Evolutionary conservation across 1,140 invertebrate species (phyloP), one percentile per base, ranked within the genome.

Genomic region (Penaeus japonicus): DNA sequence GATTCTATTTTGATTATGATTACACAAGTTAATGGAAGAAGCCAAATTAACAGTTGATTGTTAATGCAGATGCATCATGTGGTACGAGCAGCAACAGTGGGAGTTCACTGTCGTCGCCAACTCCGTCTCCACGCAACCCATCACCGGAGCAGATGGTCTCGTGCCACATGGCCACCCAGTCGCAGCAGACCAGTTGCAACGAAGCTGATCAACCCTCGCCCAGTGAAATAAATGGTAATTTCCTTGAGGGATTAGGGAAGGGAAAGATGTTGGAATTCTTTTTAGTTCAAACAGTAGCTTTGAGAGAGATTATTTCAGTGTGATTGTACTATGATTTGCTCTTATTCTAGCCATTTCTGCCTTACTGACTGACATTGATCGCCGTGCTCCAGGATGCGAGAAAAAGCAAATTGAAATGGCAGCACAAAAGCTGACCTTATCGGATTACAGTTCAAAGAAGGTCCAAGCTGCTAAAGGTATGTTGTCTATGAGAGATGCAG

Each of bases 371-470:
- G 91, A 92, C 32, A 75, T 90, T 75, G 94, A 94, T 90, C 93
- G 94, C 55, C 93, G 94, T 89, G 94, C 95, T 4, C 95, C 95
- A 15, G 95, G 95, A 55, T 95, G 94, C 91, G 95, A 95, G 91
- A 95, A 95, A 91, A 95, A 95, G 90, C 94, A 94, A 0, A 92
- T 94, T 27, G 94, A 94, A 91, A 92, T 92, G 91, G 92, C 90
- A 17, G 91, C 90, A 20, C 91, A 91, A 53, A 79, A 91, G 53
- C 91, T 91, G 89, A 90, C 89, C 81, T 94, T 89, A 0, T 82
- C 86, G 55, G 93, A 95, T 90, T 96, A 95, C 90, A 95, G 96
- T 89, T 94, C 95, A 90, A 96, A 96, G 91, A 95, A 96, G 87
- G 91, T 96, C 18, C 91, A 96, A 91, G 95, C 95, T 18, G 93